Base-by-base conservation (phyloP, 1,140 invertebrate species). In the Ruditapes philippinarum region DNA sequence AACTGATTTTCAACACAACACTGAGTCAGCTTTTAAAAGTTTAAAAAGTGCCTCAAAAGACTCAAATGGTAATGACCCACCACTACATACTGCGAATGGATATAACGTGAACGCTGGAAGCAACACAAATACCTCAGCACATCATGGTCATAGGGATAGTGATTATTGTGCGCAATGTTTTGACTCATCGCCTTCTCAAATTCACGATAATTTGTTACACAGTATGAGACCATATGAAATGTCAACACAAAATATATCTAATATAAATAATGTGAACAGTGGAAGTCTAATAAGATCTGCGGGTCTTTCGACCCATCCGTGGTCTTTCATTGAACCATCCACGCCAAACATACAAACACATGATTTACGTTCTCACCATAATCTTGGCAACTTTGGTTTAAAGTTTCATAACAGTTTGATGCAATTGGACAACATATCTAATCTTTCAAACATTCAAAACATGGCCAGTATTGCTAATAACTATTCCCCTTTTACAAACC, bases 201-300 rank as follows among this genome's bases (percentile, higher is more conserved):
- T 87, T 78, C 84, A 87, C 25, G 84, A 87, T 78, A 87, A 87
- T 87, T 78, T 87, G 70, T 87, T 87, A 78, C 70, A 87, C 84
- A 87, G 84, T 45, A 31, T 87, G 84, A 36, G 84, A 42, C 68
- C 84, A 33, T 87, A 87, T 65, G 73, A 78, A 57, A 87, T 87
- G 84, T 87, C 84, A 57, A 78, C 84, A 87, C 84, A 87, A 62
- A 76, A 74, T 87, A 54, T 85, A 45, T 49, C 82, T 19, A 85
- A 76, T 42, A 74, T 87, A 51, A 87, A 78, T 65, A 78, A 87
- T 65, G 33, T 74, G 40, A 76, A 76, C 49, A 76, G 42, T 14
- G 40, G 84, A 31, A 87, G 78, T 78, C 33, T 87, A 9, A 87
- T 87, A 5, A 45, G 84, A 65, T 74, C 84, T 38, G 73, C 82